Evolutionary conservation across 2,797 vertebrate genomes (phyloP).

Genomic region (Hephaestus fuliginosus): DNA sequence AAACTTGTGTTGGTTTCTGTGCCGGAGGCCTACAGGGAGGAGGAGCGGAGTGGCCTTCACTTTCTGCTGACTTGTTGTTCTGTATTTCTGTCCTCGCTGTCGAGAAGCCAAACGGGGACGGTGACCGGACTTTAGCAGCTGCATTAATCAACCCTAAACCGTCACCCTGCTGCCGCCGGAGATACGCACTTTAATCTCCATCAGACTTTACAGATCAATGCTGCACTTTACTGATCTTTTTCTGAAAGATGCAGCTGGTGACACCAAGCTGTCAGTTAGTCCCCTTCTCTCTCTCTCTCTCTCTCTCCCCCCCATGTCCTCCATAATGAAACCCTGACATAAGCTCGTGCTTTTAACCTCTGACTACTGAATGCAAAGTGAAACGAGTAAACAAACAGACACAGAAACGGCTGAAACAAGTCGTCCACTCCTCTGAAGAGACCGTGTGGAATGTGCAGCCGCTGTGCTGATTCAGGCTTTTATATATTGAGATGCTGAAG

Average conservation of each 20-base stretch:
- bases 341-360: neutral
- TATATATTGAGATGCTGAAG: constrained; percentile 19
- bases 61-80: constrained; percentile 62
- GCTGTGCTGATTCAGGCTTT: constrained; percentile 33
- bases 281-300: neutral
- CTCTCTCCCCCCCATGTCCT: neutral
- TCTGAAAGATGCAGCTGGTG: neutral
- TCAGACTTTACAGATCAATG: neutral
- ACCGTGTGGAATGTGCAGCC: constrained; percentile 27
- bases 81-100: constrained; percentile 74
- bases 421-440: neutral
- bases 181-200: neutral
- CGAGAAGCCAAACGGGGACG: constrained; percentile 23
- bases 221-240: neutral
- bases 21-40: neutral
- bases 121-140: constrained; percentile 23
- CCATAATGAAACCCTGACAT: neutral
- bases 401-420: no score
- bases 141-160: neutral
- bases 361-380: neutral
- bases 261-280: neutral
- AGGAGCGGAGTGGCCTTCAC: constrained; percentile 27
- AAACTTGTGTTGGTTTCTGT: no score
- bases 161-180: constrained; percentile 2
- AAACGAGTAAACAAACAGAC: no score